Percentiles rank a stretch among this genome's conserved stretches.
Evolutionary conservation across 2,888 invertebrate species (phyloP).

Genomic region (Thelaira solivaga): DNA sequence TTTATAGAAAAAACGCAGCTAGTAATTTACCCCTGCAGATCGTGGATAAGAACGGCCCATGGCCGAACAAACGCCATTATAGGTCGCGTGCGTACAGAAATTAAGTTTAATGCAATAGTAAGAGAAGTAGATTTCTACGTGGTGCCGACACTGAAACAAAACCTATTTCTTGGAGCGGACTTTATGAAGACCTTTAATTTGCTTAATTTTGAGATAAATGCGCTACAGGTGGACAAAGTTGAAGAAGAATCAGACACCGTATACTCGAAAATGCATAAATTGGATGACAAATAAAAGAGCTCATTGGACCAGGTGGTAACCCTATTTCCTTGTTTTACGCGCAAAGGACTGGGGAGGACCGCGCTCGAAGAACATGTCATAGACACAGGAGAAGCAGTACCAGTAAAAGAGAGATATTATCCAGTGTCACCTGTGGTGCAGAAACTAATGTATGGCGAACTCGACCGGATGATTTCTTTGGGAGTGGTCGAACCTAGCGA

Average conservation of each 20-base stretch:
- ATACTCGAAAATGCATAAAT: background rate
- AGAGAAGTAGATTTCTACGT: background rate
- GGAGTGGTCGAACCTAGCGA: too few relatives aligned
- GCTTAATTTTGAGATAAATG: background rate
- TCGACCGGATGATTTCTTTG: too few relatives aligned
- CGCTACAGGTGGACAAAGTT: background rate
- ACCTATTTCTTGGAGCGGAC: background rate
- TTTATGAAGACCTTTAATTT: background rate
- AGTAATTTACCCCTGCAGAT: background rate
- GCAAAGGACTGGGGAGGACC: background rate
- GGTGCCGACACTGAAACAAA: background rate
- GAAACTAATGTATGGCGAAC: conserved; percentile 22
- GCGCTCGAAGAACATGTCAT: background rate
- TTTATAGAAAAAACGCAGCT: background rate
- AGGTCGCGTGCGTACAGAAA: background rate
- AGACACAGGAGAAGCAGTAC: background rate
- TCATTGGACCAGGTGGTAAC: background rate
- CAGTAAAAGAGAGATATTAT: conserved; percentile 8
- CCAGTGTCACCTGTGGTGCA: conserved; percentile 21
- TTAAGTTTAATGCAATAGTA: background rate
- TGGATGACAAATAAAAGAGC: background rate
- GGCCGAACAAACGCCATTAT: background rate
- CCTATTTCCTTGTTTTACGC: background rate
- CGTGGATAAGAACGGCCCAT: background rate
- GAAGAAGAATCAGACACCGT: background rate